Base-by-base conservation (phyloP, 1,140 invertebrate species). In the Zophobas atratus region DNA sequence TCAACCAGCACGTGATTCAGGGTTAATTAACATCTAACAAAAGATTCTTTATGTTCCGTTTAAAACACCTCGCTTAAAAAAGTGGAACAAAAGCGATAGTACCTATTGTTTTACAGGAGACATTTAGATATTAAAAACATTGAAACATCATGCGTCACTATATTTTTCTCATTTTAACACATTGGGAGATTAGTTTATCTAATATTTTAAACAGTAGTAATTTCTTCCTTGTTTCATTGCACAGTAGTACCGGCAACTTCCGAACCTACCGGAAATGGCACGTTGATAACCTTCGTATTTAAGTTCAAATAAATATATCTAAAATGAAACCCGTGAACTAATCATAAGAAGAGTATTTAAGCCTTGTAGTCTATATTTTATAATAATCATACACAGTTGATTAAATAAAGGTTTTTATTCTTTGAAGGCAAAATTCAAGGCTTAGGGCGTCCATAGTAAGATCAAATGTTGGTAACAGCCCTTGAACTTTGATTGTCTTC, bases 381-480 rank as follows among this genome's bases (percentile, higher is more conserved):
- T 41, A 41, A 41, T 43, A 41, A 43, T 43, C 39, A 43, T 33
- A 43, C 60, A 39, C 60, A 67, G 60, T 67, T 67, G 56, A 67
- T 67, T 67, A 41, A 67, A 20, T 39, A 38, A 43, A 67, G 20
- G 43, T 67, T 67, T 67, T 67, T 67, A 20, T 33, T 20, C 8
- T 41, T 6, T 32, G 60, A 67, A 67, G 60, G 60, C 39, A 67
- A 67, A 43, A 32, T 43, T 67, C 60, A 67, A 67, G 60, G 60
- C 35, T 67, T 67, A 67, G 60, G 39, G 60, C 60, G 6, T 39
- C 33, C 38, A 43, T 32, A 33, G 38, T 67, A 43, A 51, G 49
- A 51, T 51, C 49, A 51, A 51, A 51, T 51, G 49, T 20, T 51
- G n/a, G 38, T 2, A 41, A 67, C 2, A n/a, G 38, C 43, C 60